Evolutionary conservation across 2,797 vertebrate genomes (phyloP).

Genomic region (Rhinoraja longicauda): DNA sequence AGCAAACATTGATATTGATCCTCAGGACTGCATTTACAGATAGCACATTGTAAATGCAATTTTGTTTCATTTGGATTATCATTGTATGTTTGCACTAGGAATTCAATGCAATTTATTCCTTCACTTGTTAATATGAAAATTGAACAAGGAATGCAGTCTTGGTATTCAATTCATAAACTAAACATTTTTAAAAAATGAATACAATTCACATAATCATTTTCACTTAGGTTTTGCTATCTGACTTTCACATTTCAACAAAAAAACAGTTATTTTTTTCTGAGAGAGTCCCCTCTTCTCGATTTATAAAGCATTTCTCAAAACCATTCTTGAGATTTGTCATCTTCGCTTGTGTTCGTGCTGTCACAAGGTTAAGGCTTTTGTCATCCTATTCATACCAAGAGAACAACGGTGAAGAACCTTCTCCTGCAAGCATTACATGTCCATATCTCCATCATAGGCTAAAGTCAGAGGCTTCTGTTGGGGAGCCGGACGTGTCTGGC

Average conservation of each 20-base stretch:
- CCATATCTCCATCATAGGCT: conserved; percentile 89
- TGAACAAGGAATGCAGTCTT: conserved; percentile 15
- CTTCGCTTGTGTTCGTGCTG: background rate
- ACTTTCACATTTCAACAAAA: background rate
- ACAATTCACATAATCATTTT: background rate
- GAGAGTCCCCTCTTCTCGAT: too few relatives aligned
- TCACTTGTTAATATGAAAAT: conserved; percentile 10
- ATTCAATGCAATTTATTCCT: conserved; percentile 34
- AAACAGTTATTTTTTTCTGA: background rate
- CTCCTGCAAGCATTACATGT: conserved; percentile 74
- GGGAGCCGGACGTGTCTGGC: conserved; percentile 72
- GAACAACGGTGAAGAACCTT: conserved; percentile 36
- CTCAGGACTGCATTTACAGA: conserved; percentile 20
- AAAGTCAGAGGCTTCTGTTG: conserved; percentile 92
- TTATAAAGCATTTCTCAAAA: background rate
- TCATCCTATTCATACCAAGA: conserved; percentile 1
- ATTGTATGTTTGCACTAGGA: conserved; percentile 54
- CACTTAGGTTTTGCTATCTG: background rate
- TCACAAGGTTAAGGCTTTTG: conserved; percentile 23
- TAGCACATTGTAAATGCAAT: conserved; percentile 4
- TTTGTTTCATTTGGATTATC: conserved; percentile 59
- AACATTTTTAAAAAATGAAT: conserved; percentile 6
- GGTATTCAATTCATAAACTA: conserved; percentile 10
- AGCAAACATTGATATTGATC: background rate
- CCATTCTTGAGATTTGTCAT: conserved; percentile 15